phyloP scores from a whole-genome alignment of 2,113 vertebrate species.

The Ceuthmochares aereus region DNA sequence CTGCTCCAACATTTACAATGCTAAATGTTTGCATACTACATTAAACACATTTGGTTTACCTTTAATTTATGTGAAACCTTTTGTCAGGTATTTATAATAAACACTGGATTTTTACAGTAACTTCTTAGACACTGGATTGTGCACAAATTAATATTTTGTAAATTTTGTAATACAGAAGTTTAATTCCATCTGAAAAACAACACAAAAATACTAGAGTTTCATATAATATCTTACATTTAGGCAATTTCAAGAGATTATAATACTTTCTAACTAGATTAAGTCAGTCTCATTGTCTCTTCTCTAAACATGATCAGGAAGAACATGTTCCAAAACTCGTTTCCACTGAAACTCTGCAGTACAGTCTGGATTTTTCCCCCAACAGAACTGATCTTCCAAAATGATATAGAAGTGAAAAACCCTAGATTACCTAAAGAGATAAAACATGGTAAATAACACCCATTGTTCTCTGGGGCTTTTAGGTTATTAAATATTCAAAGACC shows the following conservation, averaged over 20 bases:
- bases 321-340: neutral
- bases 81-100: neutral
- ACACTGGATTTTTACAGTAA: neutral
- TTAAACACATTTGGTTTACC: neutral
- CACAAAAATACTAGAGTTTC: neutral
- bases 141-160: neutral
- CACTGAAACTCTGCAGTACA: neutral
- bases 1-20: neutral
- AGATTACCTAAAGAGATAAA: neutral
- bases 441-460: neutral
- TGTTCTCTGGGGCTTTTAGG: neutral
- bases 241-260: neutral
- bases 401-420: neutral
- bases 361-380: neutral
- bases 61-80: too few relatives aligned
- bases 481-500: neutral
- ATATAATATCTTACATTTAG: neutral
- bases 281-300: neutral
- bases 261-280: neutral
- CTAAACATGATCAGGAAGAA: neutral
- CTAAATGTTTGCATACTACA: neutral
- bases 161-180: neutral
- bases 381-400: neutral
- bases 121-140: neutral
- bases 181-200: neutral